Conservation (phyloP, 2,797 vertebrate species). For the Salarias fasciatus region DNA sequence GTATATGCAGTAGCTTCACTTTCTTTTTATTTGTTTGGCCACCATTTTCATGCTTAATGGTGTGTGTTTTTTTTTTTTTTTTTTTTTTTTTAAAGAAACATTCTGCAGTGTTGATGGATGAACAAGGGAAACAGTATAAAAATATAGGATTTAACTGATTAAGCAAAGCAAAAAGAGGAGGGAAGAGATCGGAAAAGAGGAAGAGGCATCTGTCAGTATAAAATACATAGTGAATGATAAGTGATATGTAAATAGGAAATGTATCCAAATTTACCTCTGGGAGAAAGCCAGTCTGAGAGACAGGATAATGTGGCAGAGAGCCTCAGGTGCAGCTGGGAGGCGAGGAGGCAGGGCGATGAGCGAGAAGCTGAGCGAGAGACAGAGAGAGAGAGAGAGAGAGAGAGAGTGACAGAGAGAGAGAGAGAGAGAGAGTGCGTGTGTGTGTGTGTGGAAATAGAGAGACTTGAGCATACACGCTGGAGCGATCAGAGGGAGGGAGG, state of each 20-base stretch:
- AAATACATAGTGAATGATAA: slow-evolving; percentile 61
- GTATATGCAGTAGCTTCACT: too few species aligned
- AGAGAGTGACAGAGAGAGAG: slow-evolving; percentile 43
- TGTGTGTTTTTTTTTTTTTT: too few species aligned
- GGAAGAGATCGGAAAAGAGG: too few species aligned
- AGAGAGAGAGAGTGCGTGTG: slow-evolving; percentile 29
- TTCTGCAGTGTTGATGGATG: too few species aligned
- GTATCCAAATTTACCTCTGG: slow-evolving; percentile 85
- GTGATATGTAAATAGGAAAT: slow-evolving; percentile 80
- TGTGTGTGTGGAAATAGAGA: neutral
- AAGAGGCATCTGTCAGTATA: too few species aligned
- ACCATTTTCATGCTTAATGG: too few species aligned
- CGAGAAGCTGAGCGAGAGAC: slow-evolving; percentile 45
- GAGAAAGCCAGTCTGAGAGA: slow-evolving; percentile 64
- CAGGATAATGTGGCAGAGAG: slow-evolving; percentile 72
- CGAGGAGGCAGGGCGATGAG: slow-evolving; percentile 68
- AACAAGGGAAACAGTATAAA: neutral
- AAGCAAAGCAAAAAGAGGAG: too few species aligned
- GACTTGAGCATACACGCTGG: slow-evolving; percentile 62
- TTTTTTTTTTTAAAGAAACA: too few species aligned
- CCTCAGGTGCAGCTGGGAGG: slow-evolving; percentile 88
- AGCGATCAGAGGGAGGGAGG: slow-evolving; percentile 46
- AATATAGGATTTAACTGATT: slow-evolving; percentile 13
- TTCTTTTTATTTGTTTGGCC: too few species aligned
- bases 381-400: slow-evolving; percentile 41